Percentiles rank a stretch among this genome's conserved stretches.
These are phyloP conservation scores for Vipera latastei DNA, from an alignment of 2,797 vertebrate genomes.

Conservation along the genomic window DNA sequence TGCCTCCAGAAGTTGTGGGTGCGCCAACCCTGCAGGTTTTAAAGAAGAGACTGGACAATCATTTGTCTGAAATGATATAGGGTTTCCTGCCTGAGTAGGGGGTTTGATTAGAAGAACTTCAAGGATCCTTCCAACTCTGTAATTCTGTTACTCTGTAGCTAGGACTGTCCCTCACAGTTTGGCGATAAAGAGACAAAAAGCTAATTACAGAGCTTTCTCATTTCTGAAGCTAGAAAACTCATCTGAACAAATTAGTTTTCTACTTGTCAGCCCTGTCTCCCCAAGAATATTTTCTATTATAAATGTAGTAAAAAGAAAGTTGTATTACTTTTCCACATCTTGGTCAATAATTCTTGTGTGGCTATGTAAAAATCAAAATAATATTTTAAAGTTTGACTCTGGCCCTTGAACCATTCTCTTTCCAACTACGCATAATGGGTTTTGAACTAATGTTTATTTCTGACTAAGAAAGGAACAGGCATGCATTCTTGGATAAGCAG, in stretches of 20 bases:
- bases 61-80: not conserved
- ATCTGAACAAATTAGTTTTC: conserved; percentile 29
- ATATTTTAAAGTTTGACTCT: conserved; percentile 13
- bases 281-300: conserved; percentile 37
- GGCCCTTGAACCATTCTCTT: conserved; percentile 39
- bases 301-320: not conserved
- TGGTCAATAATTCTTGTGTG: not conserved
- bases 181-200: not conserved
- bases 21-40: not conserved
- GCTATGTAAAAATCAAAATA: not conserved
- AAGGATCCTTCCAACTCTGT: not conserved
- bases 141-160: not conserved
- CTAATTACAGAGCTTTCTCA: not conserved
- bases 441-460: conserved; percentile 53
- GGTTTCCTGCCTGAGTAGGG: not conserved
- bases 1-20: not conserved
- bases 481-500: conserved; percentile 34
- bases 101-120: not conserved
- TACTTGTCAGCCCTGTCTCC: conserved; percentile 30
- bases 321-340: conserved; percentile 9
- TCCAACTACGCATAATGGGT: conserved; percentile 28
- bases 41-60: not conserved
- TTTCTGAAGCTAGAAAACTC: not conserved
- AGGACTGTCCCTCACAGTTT: not conserved
- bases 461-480: conserved; percentile 18